These are phyloP conservation scores for Ptilonorhynchus violaceus DNA, from an alignment of 2,113 vertebrate genomes.

Conservation along the genomic window DNA sequence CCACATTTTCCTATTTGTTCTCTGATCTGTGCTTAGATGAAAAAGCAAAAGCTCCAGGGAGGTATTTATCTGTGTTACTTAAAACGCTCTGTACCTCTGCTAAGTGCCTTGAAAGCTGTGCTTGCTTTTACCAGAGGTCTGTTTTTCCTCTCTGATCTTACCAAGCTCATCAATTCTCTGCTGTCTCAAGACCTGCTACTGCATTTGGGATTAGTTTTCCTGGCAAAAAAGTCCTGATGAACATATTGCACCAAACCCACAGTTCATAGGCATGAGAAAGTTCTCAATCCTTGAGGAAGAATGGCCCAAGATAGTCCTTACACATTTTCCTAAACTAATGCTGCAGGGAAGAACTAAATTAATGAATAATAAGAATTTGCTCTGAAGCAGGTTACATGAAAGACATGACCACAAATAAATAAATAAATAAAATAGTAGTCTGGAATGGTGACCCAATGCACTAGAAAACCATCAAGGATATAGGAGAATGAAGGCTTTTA, in stretches of 20 bases:
- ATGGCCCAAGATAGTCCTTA: neutral
- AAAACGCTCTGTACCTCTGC: constrained; percentile 28
- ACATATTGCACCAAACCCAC: neutral
- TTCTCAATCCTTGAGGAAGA: neutral
- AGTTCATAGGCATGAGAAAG: neutral
- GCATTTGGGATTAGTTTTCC: neutral
- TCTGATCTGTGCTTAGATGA: constrained; percentile 19
- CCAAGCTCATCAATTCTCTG: constrained; percentile 36
- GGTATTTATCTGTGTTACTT: constrained; percentile 47
- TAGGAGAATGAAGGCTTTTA: neutral
- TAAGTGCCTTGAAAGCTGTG: constrained; percentile 34
- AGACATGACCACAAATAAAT: neutral
- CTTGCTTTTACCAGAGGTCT: constrained; percentile 45
- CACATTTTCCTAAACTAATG: neutral
- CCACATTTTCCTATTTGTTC: neutral
- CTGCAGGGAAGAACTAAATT: neutral
- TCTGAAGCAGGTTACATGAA: neutral
- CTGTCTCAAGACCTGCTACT: neutral
- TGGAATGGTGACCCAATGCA: constrained; percentile 15
- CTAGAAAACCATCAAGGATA: neutral
- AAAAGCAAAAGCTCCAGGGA: constrained; percentile 50
- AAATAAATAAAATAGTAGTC: neutral
- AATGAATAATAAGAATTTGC: neutral
- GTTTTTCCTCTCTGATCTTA: constrained; percentile 43
- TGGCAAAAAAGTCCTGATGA: neutral